Conservation (phyloP, 2,113 vertebrate species). For the Hippocampus mohnikei region DNA sequence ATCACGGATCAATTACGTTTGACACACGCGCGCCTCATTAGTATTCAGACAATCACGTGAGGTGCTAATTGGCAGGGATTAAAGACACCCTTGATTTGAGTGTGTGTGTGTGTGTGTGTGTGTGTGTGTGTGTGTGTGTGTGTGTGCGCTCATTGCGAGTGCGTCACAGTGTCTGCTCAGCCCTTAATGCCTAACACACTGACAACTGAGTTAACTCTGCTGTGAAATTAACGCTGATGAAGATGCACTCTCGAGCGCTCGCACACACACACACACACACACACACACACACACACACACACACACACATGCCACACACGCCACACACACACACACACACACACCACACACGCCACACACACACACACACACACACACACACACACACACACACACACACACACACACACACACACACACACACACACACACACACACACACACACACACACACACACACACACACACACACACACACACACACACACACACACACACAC, state of each 20-base stretch:
- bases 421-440: no score
- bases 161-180: conserved; percentile 67
- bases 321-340: conserved; percentile 31
- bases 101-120: conserved; percentile 13
- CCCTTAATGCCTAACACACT: conserved; percentile 62
- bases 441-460: conserved; percentile 5
- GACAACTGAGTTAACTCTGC: conserved; percentile 67
- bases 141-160: conserved; percentile 37
- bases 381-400: conserved; percentile 28
- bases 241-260: conserved; percentile 53
- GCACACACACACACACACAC: conserved; percentile 27
- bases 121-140: conserved; percentile 20
- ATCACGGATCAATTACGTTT: conserved; percentile 56
- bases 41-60: conserved; percentile 59
- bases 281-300: conserved; percentile 32
- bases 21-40: conserved; percentile 47
- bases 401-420: conserved; percentile 31
- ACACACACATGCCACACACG: conserved; percentile 28
- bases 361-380: conserved; percentile 31
- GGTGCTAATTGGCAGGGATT: conserved; percentile 68
- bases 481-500: conserved; percentile 29
- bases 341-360: conserved; percentile 29
- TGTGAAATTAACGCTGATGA: conserved; percentile 72
- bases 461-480: neutral
- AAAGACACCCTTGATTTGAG: conserved; percentile 57